Percentiles rank a stretch among this genome's conserved stretches.
Conservation (phyloP, 2,113 vertebrate genomes). For the Campylomormyrus tamandua region DNA sequence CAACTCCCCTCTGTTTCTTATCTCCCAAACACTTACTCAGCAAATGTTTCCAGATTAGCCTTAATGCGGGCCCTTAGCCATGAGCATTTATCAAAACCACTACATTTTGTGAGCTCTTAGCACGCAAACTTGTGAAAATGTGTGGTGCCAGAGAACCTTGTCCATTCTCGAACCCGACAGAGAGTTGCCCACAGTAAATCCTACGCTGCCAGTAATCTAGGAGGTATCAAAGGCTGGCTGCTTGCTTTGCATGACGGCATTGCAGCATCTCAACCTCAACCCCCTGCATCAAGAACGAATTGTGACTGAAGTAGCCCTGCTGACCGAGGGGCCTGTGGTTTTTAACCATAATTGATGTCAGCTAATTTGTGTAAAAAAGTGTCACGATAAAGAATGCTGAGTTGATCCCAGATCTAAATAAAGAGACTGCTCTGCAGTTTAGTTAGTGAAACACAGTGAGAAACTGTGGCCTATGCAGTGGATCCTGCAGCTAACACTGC, state of each 20-base stretch:
- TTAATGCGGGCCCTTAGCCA: background rate
- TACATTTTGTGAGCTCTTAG: background rate
- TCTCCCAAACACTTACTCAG: background rate
- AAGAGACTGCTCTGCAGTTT: background rate
- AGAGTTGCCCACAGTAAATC: background rate
- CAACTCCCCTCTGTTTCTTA: background rate
- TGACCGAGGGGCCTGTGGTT: background rate
- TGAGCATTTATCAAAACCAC: background rate
- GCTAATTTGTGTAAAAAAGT: background rate
- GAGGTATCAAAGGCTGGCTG: background rate
- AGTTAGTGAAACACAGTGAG: background rate
- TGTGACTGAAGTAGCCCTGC: background rate
- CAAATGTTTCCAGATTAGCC: conserved; percentile 8
- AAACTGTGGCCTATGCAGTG: background rate
- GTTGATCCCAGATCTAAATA: background rate
- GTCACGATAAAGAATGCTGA: background rate
- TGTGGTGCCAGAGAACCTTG: background rate
- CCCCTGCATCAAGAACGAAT: background rate
- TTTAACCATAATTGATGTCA: background rate
- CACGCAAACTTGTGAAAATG: background rate
- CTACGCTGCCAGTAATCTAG: background rate
- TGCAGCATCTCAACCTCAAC: background rate
- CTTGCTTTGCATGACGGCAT: background rate
- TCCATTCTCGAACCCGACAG: background rate
- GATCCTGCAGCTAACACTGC: background rate